phyloP scores from a whole-genome alignment of 2,888 invertebrate genomes.

The Trilocha varians region DNA sequence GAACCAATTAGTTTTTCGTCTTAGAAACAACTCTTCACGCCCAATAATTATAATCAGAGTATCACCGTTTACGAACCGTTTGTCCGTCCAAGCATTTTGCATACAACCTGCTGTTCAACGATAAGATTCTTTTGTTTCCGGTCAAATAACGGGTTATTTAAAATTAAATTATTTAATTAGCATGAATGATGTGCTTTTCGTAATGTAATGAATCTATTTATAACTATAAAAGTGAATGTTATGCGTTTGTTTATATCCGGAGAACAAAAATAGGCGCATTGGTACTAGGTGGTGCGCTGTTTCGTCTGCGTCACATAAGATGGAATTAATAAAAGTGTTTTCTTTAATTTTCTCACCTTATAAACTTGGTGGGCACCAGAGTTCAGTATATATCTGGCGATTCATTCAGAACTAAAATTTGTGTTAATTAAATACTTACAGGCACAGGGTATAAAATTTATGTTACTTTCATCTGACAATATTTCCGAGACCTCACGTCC shows the following conservation, averaged over 20 bases:
- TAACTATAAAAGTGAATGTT: too few relatives aligned
- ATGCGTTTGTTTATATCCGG: too few relatives aligned
- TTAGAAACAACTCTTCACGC: slow-evolving; percentile 44
- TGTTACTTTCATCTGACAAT: background rate
- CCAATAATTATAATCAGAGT: slow-evolving; percentile 55
- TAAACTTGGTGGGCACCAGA: too few relatives aligned
- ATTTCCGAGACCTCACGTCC: background rate
- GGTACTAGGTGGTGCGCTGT: too few relatives aligned
- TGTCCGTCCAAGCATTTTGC: slow-evolving; percentile 48
- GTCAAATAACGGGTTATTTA: background rate
- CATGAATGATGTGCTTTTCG: too few relatives aligned
- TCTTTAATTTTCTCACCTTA: too few relatives aligned
- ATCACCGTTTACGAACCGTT: slow-evolving; percentile 54
- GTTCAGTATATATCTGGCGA: background rate
- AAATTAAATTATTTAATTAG: too few relatives aligned
- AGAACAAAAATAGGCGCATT: too few relatives aligned
- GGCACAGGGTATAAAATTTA: background rate
- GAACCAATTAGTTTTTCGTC: slow-evolving; percentile 25
- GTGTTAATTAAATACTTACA: background rate
- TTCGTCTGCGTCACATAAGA: too few relatives aligned
- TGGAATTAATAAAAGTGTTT: too few relatives aligned
- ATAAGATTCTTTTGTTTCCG: background rate
- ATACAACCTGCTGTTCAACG: slow-evolving; percentile 30
- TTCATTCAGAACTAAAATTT: background rate
- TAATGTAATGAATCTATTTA: too few relatives aligned